These are phyloP conservation scores for Neodon shergylaensis DNA, from an alignment of 2,113 vertebrate species.

Conservation along the genomic window DNA sequence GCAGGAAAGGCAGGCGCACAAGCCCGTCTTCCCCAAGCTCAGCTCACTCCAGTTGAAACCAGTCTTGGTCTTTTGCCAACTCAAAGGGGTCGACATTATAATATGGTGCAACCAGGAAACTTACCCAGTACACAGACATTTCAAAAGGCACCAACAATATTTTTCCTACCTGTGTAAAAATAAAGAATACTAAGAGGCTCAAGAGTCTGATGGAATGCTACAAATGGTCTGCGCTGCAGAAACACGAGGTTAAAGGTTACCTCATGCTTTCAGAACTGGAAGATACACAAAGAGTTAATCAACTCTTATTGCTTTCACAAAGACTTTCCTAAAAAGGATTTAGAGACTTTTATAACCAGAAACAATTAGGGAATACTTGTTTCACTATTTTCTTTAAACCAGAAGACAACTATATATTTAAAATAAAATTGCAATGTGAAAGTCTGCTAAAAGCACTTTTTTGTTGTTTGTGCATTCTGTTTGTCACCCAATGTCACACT, in stretches of 20 bases:
- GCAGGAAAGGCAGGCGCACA: not conserved
- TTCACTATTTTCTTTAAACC: constrained; percentile 87
- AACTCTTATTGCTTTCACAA: constrained; percentile 85
- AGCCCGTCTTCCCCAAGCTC: not conserved
- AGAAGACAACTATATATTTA: constrained; percentile 88
- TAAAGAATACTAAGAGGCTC: not conserved
- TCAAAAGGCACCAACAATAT: constrained; percentile 29
- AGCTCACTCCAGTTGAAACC: not conserved
- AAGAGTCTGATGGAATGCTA: constrained; percentile 50
- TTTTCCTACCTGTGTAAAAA: not conserved
- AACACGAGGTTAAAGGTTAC: constrained; percentile 57
- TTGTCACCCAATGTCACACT: constrained; percentile 91
- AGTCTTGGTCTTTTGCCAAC: constrained; percentile 10
- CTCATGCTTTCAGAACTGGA: constrained; percentile 70
- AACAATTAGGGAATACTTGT: constrained; percentile 91
- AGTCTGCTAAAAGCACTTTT: constrained; percentile 91
- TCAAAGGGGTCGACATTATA: not conserved
- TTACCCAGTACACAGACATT: constrained; percentile 25
- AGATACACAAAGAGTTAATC: constrained; percentile 85
- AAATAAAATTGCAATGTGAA: constrained; percentile 90
- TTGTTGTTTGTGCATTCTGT: constrained; percentile 91
- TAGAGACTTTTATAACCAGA: constrained; percentile 87
- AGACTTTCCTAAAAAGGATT: constrained; percentile 86
- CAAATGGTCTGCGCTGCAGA: constrained; percentile 70
- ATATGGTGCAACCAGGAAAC: constrained; percentile 26